A percentile compares a stretch with the other conserved stretches of the same genome.
Evolutionary conservation across 2,113 vertebrate genomes (phyloP).

Genomic region (Micronisus gabar): DNA sequence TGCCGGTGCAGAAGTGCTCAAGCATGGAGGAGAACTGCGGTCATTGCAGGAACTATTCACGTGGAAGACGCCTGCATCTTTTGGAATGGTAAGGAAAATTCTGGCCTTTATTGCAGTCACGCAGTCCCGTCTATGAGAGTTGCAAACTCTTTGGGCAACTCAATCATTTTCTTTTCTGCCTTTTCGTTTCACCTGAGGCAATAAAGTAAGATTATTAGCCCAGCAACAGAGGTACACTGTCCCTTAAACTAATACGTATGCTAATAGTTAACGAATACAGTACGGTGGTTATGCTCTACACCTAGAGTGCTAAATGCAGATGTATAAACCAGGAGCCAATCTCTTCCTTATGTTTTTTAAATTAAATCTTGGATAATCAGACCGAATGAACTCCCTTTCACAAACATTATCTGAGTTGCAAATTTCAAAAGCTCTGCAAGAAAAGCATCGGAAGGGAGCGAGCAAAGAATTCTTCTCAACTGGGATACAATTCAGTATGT

Average conservation of each 20-base stretch:
- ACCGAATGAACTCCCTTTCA: not conserved
- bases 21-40: rapidly evolving
- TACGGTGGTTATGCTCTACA: not conserved
- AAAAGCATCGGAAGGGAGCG: not conserved
- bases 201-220: not conserved
- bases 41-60: not conserved
- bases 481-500: not conserved
- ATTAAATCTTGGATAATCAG: not conserved
- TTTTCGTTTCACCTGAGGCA: not conserved
- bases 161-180: not conserved
- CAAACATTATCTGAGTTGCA: not conserved
- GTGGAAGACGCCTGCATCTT: not conserved
- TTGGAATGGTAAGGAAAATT: not conserved
- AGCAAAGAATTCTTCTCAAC: not conserved
- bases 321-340: not conserved
- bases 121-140: not conserved
- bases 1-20: not conserved
- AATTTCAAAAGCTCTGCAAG: not conserved
- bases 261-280: not conserved
- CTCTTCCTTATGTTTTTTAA: not conserved
- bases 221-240: not conserved
- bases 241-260: not conserved
- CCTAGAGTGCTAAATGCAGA: not conserved
- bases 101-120: not conserved
- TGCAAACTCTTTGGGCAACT: not conserved